These are phyloP conservation scores for Lacerta bilineata DNA, from an alignment of 2,797 vertebrate genomes.

Conservation along the genomic window DNA sequence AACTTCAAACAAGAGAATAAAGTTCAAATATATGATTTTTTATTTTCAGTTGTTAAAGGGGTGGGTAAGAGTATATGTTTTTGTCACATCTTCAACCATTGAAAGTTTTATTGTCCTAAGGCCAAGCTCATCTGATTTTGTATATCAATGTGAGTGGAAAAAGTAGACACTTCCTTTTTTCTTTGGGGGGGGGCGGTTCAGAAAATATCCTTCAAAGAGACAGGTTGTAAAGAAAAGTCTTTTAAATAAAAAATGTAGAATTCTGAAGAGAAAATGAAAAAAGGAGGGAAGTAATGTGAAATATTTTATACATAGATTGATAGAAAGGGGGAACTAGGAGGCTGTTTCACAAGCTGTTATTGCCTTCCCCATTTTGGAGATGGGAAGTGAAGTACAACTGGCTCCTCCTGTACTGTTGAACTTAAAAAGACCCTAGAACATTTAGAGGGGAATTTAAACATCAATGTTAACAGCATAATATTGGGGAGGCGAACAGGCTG, in stretches of 20 bases:
- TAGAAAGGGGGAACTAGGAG: neutral
- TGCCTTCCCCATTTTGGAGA: neutral
- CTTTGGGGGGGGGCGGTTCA: too few species aligned
- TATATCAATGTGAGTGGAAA: too few species aligned
- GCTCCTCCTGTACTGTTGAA: neutral
- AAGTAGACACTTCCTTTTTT: neutral
- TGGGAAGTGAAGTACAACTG: neutral
- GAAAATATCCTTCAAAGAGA: neutral
- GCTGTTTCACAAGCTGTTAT: neutral
- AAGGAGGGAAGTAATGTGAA: neutral
- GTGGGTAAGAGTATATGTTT: too few species aligned
- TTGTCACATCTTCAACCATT: too few species aligned
- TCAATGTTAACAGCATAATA: neutral
- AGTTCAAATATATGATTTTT: too few species aligned
- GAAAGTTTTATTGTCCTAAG: too few species aligned
- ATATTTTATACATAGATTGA: neutral
- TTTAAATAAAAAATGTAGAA: neutral
- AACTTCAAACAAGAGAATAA: too few species aligned
- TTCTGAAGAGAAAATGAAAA: neutral
- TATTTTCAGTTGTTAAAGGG: too few species aligned
- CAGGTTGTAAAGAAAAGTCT: neutral
- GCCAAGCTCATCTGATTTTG: neutral
- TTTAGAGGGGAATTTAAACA: slow-evolving; percentile 20
- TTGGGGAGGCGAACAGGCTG: slow-evolving; percentile 8
- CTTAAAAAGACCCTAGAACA: slow-evolving; percentile 13